Conservation (phyloP, 2,888 invertebrate species). For the Thymelicus lineola region DNA sequence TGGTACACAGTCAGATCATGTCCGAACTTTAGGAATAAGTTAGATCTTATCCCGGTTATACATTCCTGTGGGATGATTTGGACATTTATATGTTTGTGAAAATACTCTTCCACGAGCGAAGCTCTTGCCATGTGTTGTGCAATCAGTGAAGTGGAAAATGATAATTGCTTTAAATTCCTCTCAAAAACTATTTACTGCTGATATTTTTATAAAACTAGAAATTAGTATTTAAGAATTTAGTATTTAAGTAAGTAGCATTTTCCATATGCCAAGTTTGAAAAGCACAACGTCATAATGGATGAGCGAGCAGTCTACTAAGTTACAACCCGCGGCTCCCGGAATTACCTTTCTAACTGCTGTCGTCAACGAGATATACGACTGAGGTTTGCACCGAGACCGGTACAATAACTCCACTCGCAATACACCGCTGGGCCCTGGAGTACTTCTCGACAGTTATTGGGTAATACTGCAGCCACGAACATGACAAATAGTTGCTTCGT, state of each 20-base stretch:
- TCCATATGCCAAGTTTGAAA: neutral
- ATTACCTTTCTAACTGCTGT: conserved; percentile 28
- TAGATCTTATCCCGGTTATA: too few relatives aligned
- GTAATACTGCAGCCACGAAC: conserved; percentile 6
- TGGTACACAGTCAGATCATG: too few relatives aligned
- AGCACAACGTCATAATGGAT: neutral
- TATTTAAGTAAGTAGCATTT: neutral
- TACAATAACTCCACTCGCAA: conserved; percentile 34
- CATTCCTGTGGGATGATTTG: too few relatives aligned
- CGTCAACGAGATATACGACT: conserved; percentile 42
- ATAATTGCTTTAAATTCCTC: too few relatives aligned
- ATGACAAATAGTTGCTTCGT: conserved; percentile 28
- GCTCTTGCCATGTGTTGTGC: too few relatives aligned
- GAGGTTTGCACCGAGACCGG: conserved; percentile 37
- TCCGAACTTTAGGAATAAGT: too few relatives aligned
- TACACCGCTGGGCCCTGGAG: conserved; percentile 17
- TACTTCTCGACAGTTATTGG: conserved; percentile 29
- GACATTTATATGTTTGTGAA: too few relatives aligned
- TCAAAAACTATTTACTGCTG: too few relatives aligned
- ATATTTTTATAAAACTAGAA: too few relatives aligned
- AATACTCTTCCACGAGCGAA: too few relatives aligned
- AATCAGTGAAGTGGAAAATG: too few relatives aligned
- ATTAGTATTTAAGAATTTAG: neutral
- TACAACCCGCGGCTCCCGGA: neutral
- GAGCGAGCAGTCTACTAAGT: neutral